phyloP scores from a whole-genome alignment of 2,113 vertebrate genomes.

The Otus sunia region DNA sequence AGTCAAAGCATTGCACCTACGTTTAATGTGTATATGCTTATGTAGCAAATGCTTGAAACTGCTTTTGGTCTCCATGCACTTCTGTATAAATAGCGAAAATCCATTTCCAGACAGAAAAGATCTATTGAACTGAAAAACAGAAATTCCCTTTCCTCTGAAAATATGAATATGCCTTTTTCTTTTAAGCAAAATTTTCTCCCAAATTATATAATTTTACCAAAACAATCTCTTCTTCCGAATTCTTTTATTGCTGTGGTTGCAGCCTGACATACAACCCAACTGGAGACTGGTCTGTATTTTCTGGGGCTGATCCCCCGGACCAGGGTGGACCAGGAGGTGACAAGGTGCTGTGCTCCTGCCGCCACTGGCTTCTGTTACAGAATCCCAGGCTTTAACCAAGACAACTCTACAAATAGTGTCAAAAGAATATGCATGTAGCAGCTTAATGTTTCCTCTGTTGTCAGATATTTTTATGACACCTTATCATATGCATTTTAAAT shows the following conservation, averaged over 20 bases:
- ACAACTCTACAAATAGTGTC: neutral
- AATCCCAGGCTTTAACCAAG: neutral
- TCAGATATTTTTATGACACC: neutral
- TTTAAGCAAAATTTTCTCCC: accelerated
- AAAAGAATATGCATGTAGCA: neutral
- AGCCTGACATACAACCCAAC: accelerated
- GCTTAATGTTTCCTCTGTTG: neutral
- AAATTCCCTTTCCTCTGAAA: neutral
- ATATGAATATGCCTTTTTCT: neutral
- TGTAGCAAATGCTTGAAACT: neutral
- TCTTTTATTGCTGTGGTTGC: neutral
- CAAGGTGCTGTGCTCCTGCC: neutral
- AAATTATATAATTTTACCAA: neutral
- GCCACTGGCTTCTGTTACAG: neutral
- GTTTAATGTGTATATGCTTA: neutral
- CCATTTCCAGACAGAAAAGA: neutral
- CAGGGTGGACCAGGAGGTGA: neutral
- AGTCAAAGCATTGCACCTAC: neutral
- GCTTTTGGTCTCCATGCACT: neutral
- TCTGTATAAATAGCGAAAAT: neutral
- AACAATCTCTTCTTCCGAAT: neutral
- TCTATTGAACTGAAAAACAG: neutral
- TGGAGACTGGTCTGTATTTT: neutral
- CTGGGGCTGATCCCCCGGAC: neutral
- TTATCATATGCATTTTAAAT: neutral